Base-by-base conservation (phyloP, 2,888 invertebrate genomes). In the Eupeodes latifasciatus region DNA sequence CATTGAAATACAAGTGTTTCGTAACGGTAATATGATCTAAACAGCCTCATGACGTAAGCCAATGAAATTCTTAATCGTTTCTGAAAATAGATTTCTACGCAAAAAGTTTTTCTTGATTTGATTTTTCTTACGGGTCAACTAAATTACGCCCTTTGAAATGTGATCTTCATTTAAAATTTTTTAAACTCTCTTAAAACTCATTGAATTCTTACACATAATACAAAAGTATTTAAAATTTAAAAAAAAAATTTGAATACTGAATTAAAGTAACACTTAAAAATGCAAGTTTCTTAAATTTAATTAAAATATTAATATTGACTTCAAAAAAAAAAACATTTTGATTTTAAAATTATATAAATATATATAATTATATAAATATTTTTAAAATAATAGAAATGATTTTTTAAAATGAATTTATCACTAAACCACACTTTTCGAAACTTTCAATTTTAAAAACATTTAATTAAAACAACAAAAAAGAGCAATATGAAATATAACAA, bases 11-110 rank as follows among this genome's bases (percentile, higher is more conserved):
- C 61, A 67, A 72, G 67, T 81, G 76, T 75, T 51, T 81, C 40
- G 75, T 64, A 71, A 61, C 40, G 72, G 87, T 81, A 88, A 88
- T 61, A 66, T 85, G 81, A 88, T 88, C 77, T 69, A 27, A 53
- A 59, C 27, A 44, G 62, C 19, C 78, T 49, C 44, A 75, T 85
- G 81, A 84, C 84, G 77, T 62, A 88, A 88, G 62, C 47, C 36
- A 61, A 44, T 27, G 34, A 11, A 61, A 77, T 67, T 84, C 57
- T 51, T 84, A 62, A 77, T 36, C 10, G 10, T 11, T 81, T 80
- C 78, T 34, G 16, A 81, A 88, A 88, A 88, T 84, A 88, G 84
- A 87, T 14, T 40, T 11, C 5, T 12, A 36, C 57, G 49, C 61
- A 16, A 27, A 12, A 79, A 72, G 1, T 6, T 55, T 11, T 40